Evolutionary conservation across 2,797 vertebrate genomes (phyloP).

Genomic region (Melanotaenia nigrans): DNA sequence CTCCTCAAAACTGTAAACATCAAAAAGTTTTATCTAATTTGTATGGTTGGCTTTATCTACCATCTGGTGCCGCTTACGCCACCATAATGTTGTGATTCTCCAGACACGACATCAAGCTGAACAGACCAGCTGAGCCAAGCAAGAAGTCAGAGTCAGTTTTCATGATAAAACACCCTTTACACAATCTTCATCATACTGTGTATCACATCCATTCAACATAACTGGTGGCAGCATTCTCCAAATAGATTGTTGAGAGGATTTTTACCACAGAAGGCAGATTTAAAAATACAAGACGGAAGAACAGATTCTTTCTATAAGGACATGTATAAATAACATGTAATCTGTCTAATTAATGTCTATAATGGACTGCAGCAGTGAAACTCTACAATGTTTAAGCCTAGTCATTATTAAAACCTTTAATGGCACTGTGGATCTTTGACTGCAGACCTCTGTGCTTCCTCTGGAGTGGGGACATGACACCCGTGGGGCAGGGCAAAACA

Average conservation of each 20-base stretch:
- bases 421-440: neutral
- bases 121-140: neutral
- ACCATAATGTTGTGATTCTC: neutral
- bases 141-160: neutral
- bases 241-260: neutral
- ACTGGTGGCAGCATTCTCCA: neutral
- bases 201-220: neutral
- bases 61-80: neutral
- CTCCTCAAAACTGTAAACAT: conserved; percentile 9
- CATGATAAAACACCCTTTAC: neutral
- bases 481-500: neutral
- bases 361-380: neutral
- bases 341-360: neutral
- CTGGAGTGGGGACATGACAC: neutral
- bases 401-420: neutral
- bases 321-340: neutral
- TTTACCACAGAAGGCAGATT: neutral
- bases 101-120: neutral
- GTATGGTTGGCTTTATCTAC: conserved; percentile 9
- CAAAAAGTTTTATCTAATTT: conserved; percentile 3
- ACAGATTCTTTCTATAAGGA: neutral
- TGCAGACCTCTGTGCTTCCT: neutral
- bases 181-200: neutral
- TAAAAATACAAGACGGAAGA: neutral
- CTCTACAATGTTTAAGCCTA: neutral